Percentiles rank a stretch among this genome's conserved stretches.
These are phyloP conservation scores for Epizoanthus stellaris DNA, from an alignment of 92 coral and sea anemone genomes.

Conservation along the genomic window DNA sequence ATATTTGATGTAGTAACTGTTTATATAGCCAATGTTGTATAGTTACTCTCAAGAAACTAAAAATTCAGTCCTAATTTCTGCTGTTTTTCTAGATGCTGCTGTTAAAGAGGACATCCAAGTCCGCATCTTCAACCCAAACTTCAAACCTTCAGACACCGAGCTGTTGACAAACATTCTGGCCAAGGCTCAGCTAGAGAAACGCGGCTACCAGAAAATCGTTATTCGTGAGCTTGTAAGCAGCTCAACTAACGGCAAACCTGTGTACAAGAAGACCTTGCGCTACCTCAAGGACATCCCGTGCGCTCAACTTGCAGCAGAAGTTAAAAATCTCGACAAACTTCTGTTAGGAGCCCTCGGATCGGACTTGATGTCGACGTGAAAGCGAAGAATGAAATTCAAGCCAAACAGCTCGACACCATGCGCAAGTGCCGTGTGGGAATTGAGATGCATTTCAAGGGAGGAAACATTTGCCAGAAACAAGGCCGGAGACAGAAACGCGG, in stretches of 20 bases:
- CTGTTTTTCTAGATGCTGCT: neutral
- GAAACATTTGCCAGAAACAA: neutral
- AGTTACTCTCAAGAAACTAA: no score
- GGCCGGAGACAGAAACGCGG: constrained; percentile 1
- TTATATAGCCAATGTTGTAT: no score
- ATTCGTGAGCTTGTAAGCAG: neutral
- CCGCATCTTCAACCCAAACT: neutral
- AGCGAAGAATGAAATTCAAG: neutral
- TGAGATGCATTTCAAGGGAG: neutral
- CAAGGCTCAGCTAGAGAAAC: neutral
- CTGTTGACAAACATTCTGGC: neutral
- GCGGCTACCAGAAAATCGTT: neutral
- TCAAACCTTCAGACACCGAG: neutral
- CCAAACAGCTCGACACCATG: neutral
- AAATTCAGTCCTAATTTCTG: neutral
- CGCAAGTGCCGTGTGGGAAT: neutral
- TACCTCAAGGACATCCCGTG: constrained; percentile 9
- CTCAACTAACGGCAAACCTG: neutral
- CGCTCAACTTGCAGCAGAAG: neutral
- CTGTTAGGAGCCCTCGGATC: neutral
- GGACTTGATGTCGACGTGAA: neutral
- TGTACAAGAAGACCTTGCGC: neutral
- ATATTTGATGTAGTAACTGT: no score
- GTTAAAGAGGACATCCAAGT: neutral
- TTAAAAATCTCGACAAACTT: neutral